Percentiles rank a stretch among this genome's conserved stretches.
phyloP scores from a whole-genome alignment of 35 echinoderm and acorn worm genomes.

The Eucidaris tribuloides region DNA sequence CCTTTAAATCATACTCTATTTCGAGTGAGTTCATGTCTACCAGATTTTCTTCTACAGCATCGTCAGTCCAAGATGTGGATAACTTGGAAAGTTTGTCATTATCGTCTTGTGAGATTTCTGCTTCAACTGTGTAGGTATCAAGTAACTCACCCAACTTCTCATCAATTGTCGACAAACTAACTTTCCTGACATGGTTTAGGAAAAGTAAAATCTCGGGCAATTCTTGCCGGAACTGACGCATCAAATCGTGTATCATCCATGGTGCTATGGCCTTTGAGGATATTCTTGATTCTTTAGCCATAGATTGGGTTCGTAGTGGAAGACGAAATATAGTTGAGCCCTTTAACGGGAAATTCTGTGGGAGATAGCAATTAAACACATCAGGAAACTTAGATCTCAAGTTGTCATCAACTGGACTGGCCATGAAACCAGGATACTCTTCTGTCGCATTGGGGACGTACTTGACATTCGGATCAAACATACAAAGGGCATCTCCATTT shows the following conservation, averaged over 20 bases:
- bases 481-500: conserved; percentile 42
- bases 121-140: not conserved
- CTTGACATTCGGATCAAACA: conserved; percentile 58
- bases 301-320: conserved; percentile 10
- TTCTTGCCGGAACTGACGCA: conserved; percentile 14
- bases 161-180: conserved; percentile 38
- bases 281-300: not conserved
- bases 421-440: conserved; percentile 16
- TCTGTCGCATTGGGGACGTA: conserved; percentile 10
- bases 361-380: conserved; percentile 39
- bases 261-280: not conserved
- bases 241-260: not conserved
- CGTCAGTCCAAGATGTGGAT: too few species aligned
- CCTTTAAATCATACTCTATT: too few species aligned
- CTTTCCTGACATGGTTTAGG: conserved; percentile 32
- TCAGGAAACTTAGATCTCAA: conserved; percentile 16
- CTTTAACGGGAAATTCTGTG: not conserved
- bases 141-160: not conserved
- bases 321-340: conserved; percentile 50
- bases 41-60: too few species aligned
- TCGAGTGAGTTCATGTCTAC: too few species aligned
- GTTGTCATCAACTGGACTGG: not conserved
- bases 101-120: conserved; percentile 3
- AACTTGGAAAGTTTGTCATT: too few species aligned
- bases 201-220: conserved; percentile 21